These are phyloP conservation scores for Pseudoatta argentina DNA, from an alignment of 1,140 invertebrate genomes.

Conservation along the genomic window DNA sequence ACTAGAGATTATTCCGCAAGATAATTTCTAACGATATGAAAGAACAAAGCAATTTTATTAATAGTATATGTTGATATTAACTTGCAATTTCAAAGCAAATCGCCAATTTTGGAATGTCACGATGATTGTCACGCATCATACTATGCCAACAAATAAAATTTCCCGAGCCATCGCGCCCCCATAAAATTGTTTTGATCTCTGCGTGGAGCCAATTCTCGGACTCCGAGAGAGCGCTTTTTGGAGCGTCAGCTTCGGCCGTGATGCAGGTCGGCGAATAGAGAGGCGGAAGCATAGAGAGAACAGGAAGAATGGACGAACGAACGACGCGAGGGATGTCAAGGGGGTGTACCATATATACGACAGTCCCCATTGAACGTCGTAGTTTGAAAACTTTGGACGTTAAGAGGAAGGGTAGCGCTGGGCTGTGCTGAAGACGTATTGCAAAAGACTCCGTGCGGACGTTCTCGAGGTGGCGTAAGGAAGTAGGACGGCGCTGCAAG, in stretches of 20 bases:
- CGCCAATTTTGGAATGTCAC: not conserved
- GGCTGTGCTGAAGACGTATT: conserved; percentile 83
- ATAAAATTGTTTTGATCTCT: conserved; percentile 68
- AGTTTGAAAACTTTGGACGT: conserved; percentile 86
- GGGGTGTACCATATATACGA: conserved; percentile 77
- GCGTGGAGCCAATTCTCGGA: conserved; percentile 54
- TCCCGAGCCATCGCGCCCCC: conserved; percentile 14
- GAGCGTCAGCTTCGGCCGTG: conserved; percentile 75
- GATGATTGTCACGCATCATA: conserved; percentile 24
- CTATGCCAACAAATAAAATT: conserved; percentile 49
- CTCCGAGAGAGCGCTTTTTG: conserved; percentile 70
- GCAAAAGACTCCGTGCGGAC: conserved; percentile 80
- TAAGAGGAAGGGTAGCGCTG: conserved; percentile 84
- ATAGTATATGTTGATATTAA: not conserved
- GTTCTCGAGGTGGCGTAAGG: conserved; percentile 61
- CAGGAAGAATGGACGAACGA: conserved; percentile 65
- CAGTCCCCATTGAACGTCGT: conserved; percentile 82
- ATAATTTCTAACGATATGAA: too few species aligned
- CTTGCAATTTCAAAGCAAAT: not conserved
- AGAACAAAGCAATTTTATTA: conserved; percentile 10
- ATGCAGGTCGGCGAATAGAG: conserved; percentile 69
- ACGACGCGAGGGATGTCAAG: conserved; percentile 42
- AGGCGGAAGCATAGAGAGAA: conserved; percentile 51
- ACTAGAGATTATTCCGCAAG: not conserved
- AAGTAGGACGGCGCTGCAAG: conserved; percentile 54